Evolutionary conservation across 2,888 invertebrate species (phyloP).

Genomic region (Phymatocera aterrima): DNA sequence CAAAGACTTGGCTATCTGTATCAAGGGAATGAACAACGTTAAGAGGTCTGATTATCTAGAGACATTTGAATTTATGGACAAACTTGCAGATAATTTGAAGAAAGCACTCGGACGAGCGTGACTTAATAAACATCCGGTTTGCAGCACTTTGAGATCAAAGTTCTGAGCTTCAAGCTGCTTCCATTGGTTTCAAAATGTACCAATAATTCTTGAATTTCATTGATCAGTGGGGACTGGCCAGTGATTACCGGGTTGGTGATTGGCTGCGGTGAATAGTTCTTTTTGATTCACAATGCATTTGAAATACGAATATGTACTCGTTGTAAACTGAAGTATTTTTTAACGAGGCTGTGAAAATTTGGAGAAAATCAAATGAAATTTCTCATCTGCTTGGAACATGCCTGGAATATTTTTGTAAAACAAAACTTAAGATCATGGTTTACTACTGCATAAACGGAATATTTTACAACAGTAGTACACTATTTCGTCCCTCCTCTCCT

Average conservation of each 20-base stretch:
- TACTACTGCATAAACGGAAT: neutral
- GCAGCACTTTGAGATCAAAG: neutral
- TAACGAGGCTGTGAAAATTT: neutral
- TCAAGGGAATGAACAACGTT: conserved; percentile 93
- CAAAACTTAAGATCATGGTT: neutral
- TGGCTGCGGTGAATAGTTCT: conserved; percentile 1
- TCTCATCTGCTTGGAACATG: neutral
- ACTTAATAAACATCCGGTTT: conserved; percentile 67
- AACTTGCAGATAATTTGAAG: conserved; percentile 92
- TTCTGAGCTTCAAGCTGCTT: conserved; percentile 12
- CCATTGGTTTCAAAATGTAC: conserved; percentile 2
- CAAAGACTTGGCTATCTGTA: conserved; percentile 98
- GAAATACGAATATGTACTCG: neutral
- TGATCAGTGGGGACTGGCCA: neutral
- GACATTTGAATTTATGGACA: conserved; percentile 98
- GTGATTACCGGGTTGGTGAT: neutral
- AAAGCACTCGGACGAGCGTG: conserved; percentile 78
- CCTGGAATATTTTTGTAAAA: conserved; percentile 15
- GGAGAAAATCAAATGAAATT: neutral
- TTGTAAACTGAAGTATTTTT: neutral
- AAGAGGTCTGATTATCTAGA: conserved; percentile 91
- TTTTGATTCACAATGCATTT: conserved; percentile 15
- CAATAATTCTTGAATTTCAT: neutral
- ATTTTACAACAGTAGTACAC: neutral
- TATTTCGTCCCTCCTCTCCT: neutral